Percentiles rank a stretch among this genome's conserved stretches.
phyloP scores from a whole-genome alignment of 2,888 invertebrate genomes.

The Hyposoter dolosus region DNA sequence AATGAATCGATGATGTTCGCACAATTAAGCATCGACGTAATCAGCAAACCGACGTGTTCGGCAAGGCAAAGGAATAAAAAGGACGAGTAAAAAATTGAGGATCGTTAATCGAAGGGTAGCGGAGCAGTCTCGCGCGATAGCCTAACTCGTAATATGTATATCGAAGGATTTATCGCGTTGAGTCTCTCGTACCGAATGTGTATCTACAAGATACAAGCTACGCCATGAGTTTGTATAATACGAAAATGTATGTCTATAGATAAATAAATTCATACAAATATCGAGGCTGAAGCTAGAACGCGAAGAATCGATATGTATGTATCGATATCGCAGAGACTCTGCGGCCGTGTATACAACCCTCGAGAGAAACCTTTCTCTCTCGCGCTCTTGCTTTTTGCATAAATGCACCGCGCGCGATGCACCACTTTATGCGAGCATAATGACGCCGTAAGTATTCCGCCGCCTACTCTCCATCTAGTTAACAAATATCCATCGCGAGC shows the following conservation, averaged over 20 bases:
- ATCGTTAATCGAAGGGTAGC: slow-evolving; percentile 65
- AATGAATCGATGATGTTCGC: background rate
- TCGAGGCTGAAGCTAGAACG: slow-evolving; percentile 25
- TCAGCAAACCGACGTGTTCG: background rate
- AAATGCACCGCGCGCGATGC: slow-evolving; percentile 56
- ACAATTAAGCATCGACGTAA: background rate
- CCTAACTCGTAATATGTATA: slow-evolving; percentile 61
- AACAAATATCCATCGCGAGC: slow-evolving; percentile 81
- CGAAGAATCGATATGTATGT: slow-evolving; percentile 53
- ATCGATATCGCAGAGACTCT: slow-evolving; percentile 35
- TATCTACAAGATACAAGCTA: slow-evolving; percentile 54
- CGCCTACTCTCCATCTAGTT: slow-evolving; percentile 81
- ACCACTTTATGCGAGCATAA: slow-evolving; percentile 69
- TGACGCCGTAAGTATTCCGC: slow-evolving; percentile 71
- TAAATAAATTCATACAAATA: slow-evolving; percentile 8
- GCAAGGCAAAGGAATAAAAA: background rate
- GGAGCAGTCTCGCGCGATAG: slow-evolving; percentile 20
- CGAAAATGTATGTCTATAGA: background rate
- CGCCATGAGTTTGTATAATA: slow-evolving; percentile 13
- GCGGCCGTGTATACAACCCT: slow-evolving; percentile 25
- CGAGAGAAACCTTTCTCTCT: slow-evolving; percentile 36
- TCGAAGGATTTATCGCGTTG: slow-evolving; percentile 60
- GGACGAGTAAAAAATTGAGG: background rate
- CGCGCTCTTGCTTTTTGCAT: slow-evolving; percentile 9
- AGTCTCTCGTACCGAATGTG: slow-evolving; percentile 29